Evolutionary conservation across 2,888 invertebrate species (phyloP).

Genomic region (Ophion ellenae): DNA sequence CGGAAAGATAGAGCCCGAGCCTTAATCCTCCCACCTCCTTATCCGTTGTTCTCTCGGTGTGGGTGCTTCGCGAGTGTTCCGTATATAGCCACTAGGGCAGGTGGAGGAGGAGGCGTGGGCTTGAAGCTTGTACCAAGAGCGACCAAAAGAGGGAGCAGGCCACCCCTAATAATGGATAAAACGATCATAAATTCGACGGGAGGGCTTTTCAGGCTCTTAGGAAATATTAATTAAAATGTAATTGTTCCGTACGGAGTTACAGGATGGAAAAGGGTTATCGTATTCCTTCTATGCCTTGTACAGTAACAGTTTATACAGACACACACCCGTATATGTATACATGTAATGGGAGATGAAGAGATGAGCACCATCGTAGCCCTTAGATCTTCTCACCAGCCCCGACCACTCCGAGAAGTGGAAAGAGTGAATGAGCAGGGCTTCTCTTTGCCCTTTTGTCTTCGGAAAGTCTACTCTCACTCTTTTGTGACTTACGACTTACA

Average conservation of each 20-base stretch:
- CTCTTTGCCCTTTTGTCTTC: constrained; percentile 57
- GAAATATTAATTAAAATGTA: constrained; percentile 84
- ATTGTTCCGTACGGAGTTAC: constrained; percentile 81
- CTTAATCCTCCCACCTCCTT: constrained; percentile 57
- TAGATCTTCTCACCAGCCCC: constrained; percentile 59
- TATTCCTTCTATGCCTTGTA: constrained; percentile 61
- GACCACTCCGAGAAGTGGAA: constrained; percentile 27
- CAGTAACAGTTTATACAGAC: constrained; percentile 31
- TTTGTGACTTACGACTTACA: constrained; percentile 50
- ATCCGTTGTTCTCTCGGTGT: constrained; percentile 48
- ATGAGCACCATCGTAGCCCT: constrained; percentile 47
- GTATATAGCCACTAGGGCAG: constrained; percentile 8
- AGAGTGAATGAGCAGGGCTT: constrained; percentile 37
- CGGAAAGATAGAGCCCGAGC: constrained; percentile 69
- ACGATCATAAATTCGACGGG: constrained; percentile 84
- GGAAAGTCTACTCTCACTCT: constrained; percentile 74
- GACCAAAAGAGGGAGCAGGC: constrained; percentile 47
- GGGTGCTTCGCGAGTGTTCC: constrained; percentile 32
- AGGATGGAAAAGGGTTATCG: constrained; percentile 75
- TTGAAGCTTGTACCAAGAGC: constrained; percentile 39
- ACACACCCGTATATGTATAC: constrained; percentile 6
- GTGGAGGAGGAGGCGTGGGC: neutral
- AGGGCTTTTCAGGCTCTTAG: constrained; percentile 82
- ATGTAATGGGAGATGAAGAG: constrained; percentile 33
- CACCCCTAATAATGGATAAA: constrained; percentile 83